Conservation (phyloP, 2,888 invertebrate species). For the Cryptops parisi region DNA sequence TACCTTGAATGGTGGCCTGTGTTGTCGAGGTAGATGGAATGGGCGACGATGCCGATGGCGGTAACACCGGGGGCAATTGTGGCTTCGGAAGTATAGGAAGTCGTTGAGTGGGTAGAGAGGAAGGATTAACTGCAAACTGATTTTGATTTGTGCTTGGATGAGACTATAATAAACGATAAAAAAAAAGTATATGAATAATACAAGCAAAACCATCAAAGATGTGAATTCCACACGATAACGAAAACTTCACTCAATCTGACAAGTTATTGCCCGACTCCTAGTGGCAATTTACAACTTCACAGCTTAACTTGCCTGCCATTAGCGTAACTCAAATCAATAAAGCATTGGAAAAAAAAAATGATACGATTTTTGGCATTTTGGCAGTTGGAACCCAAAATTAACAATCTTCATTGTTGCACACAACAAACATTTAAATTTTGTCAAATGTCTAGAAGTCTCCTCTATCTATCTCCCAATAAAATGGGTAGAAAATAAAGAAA, state of each 20-base stretch:
- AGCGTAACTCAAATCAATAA: too few relatives aligned
- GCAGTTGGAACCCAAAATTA: too few relatives aligned
- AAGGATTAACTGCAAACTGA: constrained; percentile 3
- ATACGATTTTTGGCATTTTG: too few relatives aligned
- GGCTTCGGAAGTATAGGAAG: constrained; percentile 16
- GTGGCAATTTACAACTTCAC: too few relatives aligned
- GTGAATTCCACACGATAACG: neutral
- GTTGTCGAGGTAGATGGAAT: constrained; percentile 18
- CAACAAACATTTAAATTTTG: too few relatives aligned
- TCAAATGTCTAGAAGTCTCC: too few relatives aligned
- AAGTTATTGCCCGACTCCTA: neutral
- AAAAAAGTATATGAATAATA: constrained; percentile 1
- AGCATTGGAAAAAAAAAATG: too few relatives aligned
- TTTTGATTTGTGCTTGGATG: constrained; percentile 5
- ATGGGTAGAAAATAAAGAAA: too few relatives aligned
- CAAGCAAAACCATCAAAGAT: neutral
- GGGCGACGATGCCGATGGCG: constrained; percentile 5
- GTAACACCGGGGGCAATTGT: constrained; percentile 1
- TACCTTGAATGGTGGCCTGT: constrained; percentile 18
- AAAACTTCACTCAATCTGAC: neutral
- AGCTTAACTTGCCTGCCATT: too few relatives aligned
- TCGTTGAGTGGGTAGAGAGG: constrained; percentile 1
- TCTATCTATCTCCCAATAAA: too few relatives aligned
- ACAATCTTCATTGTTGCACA: too few relatives aligned
- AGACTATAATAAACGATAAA: neutral